Evolutionary conservation across 1,140 invertebrate genomes (phyloP).

Genomic region (Lepidurus arcticus): DNA sequence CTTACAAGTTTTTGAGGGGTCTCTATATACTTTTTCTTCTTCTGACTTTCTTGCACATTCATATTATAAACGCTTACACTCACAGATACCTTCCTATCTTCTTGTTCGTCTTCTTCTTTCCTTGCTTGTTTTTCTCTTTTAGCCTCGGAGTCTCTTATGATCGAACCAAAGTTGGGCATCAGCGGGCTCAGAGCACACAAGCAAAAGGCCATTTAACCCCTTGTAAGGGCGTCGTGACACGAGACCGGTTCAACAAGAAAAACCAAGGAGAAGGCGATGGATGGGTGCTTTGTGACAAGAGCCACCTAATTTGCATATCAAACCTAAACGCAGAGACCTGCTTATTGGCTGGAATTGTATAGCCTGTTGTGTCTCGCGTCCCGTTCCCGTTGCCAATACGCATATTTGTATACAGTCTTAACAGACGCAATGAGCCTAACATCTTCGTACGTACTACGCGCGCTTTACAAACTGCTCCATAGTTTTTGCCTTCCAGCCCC

Average conservation of each 20-base stretch:
- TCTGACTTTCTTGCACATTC: no score
- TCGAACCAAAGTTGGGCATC: constrained; percentile 17
- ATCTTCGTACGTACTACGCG: not conserved
- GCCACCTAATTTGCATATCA: constrained; percentile 15
- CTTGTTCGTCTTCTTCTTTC: not conserved
- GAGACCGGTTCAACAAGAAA: constrained; percentile 21
- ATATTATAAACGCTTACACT: not conserved
- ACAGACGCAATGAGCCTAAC: no score
- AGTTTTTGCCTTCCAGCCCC: not conserved
- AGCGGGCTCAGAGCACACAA: constrained; percentile 4
- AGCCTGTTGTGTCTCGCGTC: not conserved
- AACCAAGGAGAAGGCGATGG: constrained; percentile 3
- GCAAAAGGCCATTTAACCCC: constrained; percentile 14
- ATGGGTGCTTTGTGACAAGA: constrained; percentile 21
- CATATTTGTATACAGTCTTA: no score
- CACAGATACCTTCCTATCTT: not conserved
- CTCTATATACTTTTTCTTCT: no score
- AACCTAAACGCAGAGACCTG: not conserved
- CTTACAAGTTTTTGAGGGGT: not conserved
- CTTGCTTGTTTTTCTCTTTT: not conserved
- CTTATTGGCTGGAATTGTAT: not conserved
- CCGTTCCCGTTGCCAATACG: not conserved
- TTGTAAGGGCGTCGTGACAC: constrained; percentile 20
- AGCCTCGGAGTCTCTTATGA: not conserved
- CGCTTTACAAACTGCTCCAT: not conserved